phyloP scores from a whole-genome alignment of 2,113 vertebrate species.

The Callithrix jacchus region DNA sequence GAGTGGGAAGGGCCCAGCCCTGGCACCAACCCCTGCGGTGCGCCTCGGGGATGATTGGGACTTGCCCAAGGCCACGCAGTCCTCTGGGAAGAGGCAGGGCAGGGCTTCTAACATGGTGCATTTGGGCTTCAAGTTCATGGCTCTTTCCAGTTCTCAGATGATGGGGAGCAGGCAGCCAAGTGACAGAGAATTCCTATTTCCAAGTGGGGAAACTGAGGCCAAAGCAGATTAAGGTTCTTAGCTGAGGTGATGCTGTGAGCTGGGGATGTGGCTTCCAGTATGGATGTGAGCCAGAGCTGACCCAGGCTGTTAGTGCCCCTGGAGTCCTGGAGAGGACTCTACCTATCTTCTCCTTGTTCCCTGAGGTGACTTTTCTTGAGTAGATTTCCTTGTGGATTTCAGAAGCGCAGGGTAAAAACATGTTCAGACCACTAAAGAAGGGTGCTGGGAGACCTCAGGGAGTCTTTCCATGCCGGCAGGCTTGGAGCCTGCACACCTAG shows the following conservation, averaged over 20 bases:
- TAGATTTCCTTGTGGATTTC: neutral
- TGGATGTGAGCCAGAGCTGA: neutral
- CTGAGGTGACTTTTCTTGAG: no score
- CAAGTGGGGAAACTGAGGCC: neutral
- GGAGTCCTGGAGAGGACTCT: neutral
- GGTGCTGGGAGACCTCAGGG: neutral
- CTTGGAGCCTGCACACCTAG: fast-evolving
- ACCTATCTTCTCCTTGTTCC: neutral
- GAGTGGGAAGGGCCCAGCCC: neutral
- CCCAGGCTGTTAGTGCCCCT: neutral
- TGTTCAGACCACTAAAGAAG: neutral
- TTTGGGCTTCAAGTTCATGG: neutral
- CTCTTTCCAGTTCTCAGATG: neutral
- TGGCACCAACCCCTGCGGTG: neutral
- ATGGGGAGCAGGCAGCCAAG: neutral
- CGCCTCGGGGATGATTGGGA: neutral
- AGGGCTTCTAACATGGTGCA: neutral
- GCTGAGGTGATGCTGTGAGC: neutral
- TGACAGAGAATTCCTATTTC: neutral
- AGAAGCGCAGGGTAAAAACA: neutral
- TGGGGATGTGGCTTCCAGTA: neutral
- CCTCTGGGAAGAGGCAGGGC: neutral
- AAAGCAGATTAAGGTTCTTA: neutral
- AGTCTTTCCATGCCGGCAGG: neutral
- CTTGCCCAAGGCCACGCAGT: neutral